Base-by-base conservation (phyloP, 1,140 invertebrate species). In the Pararge aegeria region DNA sequence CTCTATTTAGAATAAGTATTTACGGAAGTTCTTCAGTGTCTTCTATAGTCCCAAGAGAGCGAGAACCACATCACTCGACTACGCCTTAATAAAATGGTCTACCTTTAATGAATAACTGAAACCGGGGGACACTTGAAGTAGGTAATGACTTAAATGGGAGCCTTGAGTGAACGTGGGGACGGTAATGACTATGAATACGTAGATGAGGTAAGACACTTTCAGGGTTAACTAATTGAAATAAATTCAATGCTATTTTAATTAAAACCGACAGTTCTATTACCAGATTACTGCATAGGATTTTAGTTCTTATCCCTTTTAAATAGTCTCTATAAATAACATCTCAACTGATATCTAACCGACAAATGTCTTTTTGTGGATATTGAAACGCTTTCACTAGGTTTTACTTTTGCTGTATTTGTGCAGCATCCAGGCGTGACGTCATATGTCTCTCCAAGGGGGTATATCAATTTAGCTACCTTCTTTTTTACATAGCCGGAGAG, bases 91-190 rank as follows among this genome's bases (percentile, higher is more conserved):
- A 42, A 59, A 59, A 59, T 59, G 55, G 42, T 58, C 57, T 58
- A 64, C 61, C 55, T 64, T 64, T 53, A 54, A 58, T 64, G 61
- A 64, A 64, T 64, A 64, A 64, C 58, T 64, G 61, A 64, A 54
- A 54, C 51, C 51, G 57, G 42, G 60, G 51, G 61, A 64, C 61
- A 64, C 38, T 64, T 37, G 21, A 27, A 20, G 29, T 29, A 21
- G 56, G 27, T 52, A 58, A 58, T 52, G 49, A 27, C 34, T 58
- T 42, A 49, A 51, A 58, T 58, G 34, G 20, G 48, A 50, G 6
- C 30, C 34, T 53, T 24, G 38, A 24, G 37, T 54, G 38, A 42
- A 12, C 16, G n/a, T 37, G n/a, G 13, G 13, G 13, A 18, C 5
- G 5, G 38, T 16, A 15, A 18, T 42, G 13, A 42, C 30, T 34